Base-by-base conservation (phyloP, 2,888 invertebrate genomes). In the Eupithecia tripunctaria region DNA sequence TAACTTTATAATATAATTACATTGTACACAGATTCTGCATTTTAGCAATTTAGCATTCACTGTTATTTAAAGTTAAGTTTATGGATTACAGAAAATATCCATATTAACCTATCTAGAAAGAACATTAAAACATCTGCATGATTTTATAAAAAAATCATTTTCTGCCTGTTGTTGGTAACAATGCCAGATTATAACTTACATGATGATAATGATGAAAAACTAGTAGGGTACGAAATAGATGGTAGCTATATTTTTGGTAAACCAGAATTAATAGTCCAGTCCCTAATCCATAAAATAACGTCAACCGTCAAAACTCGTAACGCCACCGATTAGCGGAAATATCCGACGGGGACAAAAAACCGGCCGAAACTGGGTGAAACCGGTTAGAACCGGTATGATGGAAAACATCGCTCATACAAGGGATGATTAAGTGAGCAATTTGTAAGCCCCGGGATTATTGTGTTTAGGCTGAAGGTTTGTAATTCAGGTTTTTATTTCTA, bases 401-500 rank as follows among this genome's bases (percentile, higher is more conserved):
- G 80, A 81, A 76, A 79, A 81, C 88, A 90, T 91, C 85, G 79
- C 82, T 90, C 90, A 88, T 85, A 82, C 82, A 79, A 78, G 76
- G 77, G 81, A 83, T 90, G 91, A 91, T 89, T 88, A 89, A 91
- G 84, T 82, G 86, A 73, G 77, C 86, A 81, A 89, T 90, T 90
- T 89, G 87, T 85, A 25, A 56, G 56, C 83, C 81, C 81, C 72
- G 67, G 72, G 74, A 43, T 71, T 74, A 71, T 76, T 76, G 70
- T 77, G 62, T 75, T 76, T 72, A 68, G 65, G 63, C 32, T 25
- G 51, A 10, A 51, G 56, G 38, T 15, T 38, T 64, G 14, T 68
- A 36, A 43, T 43, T 25, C 10, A 18, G 8, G 59, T 32, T 43
- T 62, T 68, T 67, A 60, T 18, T 56, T 25, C 56, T 56, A 56